phyloP scores from a whole-genome alignment of 2,113 vertebrate genomes.

The Dicaeum eximium region DNA sequence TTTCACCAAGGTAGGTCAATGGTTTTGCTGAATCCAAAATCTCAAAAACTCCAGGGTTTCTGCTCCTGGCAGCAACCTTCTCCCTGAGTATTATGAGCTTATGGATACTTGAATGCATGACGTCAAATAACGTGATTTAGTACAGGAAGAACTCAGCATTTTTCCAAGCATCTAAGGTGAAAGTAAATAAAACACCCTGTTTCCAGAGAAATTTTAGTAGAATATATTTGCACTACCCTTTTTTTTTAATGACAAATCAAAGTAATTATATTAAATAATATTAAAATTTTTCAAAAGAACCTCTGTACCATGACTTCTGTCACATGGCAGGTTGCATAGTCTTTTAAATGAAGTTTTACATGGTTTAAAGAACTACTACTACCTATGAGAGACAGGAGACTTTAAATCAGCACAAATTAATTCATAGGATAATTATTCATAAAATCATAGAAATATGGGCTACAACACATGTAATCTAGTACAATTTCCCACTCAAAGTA shows the following conservation, averaged over 20 bases:
- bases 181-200: background rate
- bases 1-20: background rate
- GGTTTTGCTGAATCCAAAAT: background rate
- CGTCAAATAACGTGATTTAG: background rate
- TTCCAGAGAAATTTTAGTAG: background rate
- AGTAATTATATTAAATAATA: background rate
- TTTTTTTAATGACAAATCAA: background rate
- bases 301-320: background rate
- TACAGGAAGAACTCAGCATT: background rate
- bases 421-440: background rate
- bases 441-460: background rate
- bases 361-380: background rate
- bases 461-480: background rate
- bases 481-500: background rate
- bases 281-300: background rate
- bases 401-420: background rate
- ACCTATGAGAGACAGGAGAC: background rate
- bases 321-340: background rate
- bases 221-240: background rate
- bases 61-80: background rate
- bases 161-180: background rate
- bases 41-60: background rate
- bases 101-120: background rate
- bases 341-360: background rate
- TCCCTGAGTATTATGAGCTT: background rate